Evolutionary conservation across 2,113 vertebrate genomes (phyloP).

Genomic region (Rhinogobius similis): DNA sequence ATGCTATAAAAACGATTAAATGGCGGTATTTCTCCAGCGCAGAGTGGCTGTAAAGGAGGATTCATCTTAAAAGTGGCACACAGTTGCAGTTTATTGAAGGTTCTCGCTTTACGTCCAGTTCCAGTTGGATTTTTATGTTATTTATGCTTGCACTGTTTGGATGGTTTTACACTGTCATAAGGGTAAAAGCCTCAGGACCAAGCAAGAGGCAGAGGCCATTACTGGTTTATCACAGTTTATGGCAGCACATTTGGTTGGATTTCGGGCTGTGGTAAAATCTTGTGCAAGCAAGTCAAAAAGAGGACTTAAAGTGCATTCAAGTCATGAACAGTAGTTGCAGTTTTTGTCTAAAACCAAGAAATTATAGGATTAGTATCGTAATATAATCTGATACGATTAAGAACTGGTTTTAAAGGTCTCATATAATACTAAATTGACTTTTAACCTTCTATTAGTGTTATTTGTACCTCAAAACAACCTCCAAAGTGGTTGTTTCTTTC

Average conservation of each 20-base stretch:
- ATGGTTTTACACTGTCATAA: not conserved
- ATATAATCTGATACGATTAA: too few relatives aligned
- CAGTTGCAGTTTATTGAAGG: not conserved
- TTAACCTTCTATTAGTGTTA: too few relatives aligned
- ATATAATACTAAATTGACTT: too few relatives aligned
- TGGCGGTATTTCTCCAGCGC: not conserved
- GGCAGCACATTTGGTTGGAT: not conserved
- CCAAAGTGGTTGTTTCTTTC: too few relatives aligned
- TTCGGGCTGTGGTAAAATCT: not conserved
- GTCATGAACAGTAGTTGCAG: not conserved
- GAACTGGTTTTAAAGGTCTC: too few relatives aligned
- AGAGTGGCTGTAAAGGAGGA: slow-evolving; percentile 4
- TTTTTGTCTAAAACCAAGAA: too few relatives aligned
- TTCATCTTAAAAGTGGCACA: not conserved
- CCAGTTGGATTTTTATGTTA: slow-evolving; percentile 5
- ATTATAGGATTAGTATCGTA: too few relatives aligned
- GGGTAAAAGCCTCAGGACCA: not conserved
- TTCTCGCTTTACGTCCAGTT: not conserved
- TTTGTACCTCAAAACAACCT: too few relatives aligned
- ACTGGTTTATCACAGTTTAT: not conserved
- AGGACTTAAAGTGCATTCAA: not conserved
- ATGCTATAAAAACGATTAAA: slow-evolving; percentile 2
- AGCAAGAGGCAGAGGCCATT: not conserved
- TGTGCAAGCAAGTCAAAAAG: not conserved
- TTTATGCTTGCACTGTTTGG: not conserved